phyloP scores from a whole-genome alignment of 2,797 vertebrate genomes.

The Hephaestus fuliginosus region DNA sequence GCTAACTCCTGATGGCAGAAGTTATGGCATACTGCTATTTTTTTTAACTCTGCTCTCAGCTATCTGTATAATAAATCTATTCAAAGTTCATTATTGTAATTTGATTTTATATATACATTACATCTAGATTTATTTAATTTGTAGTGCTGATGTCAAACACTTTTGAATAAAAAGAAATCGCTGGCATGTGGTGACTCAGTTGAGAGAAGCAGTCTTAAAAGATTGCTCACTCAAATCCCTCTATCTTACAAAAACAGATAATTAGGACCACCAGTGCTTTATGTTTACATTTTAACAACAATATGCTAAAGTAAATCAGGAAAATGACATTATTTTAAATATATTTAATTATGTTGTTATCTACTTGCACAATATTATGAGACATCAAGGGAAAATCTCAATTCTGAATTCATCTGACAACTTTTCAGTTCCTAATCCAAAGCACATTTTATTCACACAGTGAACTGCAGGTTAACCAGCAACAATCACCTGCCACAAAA shows the following conservation, averaged over 20 bases:
- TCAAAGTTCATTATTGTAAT: neutral
- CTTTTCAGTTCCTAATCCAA: slow-evolving; percentile 8
- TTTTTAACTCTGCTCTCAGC: neutral
- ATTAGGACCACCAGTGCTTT: neutral
- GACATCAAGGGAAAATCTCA: neutral
- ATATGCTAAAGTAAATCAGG: neutral
- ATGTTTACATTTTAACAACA: neutral
- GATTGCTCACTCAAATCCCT: neutral
- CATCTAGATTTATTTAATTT: neutral
- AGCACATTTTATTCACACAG: slow-evolving; percentile 20
- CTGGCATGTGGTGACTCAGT: neutral
- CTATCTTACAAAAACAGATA: neutral
- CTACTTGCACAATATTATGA: neutral
- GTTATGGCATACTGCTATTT: neutral
- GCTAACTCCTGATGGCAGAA: neutral
- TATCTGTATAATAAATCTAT: neutral
- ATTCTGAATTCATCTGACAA: slow-evolving; percentile 3
- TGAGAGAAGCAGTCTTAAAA: neutral
- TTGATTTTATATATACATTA: neutral
- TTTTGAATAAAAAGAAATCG: neutral
- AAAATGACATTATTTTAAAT: neutral
- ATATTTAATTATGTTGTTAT: neutral
- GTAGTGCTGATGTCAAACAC: neutral
- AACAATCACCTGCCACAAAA: slow-evolving; percentile 25
- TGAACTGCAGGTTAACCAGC: slow-evolving; percentile 14